phyloP scores from a whole-genome alignment of 2,113 vertebrate species.

The Hypomesus transpacificus region DNA sequence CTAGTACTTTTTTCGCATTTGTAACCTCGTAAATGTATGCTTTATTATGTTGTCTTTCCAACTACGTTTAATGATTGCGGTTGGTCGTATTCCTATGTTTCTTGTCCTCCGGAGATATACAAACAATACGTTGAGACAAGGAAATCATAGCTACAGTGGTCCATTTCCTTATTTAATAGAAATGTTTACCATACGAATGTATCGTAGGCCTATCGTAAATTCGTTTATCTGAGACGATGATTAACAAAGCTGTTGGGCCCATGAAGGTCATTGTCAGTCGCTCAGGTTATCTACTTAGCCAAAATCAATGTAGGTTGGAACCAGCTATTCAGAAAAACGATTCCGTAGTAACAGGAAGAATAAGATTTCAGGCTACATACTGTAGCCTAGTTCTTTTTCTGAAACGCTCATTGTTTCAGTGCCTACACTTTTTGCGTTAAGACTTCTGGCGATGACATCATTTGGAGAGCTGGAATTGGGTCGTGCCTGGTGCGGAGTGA shows the following conservation, averaged over 20 bases:
- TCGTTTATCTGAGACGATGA: background rate
- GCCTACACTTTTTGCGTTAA: slow-evolving; percentile 25
- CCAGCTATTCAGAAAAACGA: no score
- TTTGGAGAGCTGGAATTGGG: slow-evolving; percentile 7
- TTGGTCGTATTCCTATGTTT: slow-evolving; percentile 58
- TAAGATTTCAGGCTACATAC: no score
- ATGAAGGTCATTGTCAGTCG: slow-evolving; percentile 40
- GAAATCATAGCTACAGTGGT: no score
- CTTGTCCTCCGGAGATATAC: slow-evolving; percentile 19
- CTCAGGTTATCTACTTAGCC: background rate
- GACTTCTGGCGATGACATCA: slow-evolving; percentile 38
- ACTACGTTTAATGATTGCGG: slow-evolving; percentile 49
- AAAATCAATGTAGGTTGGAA: slow-evolving; percentile 3
- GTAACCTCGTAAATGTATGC: background rate
- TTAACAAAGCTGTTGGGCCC: slow-evolving; percentile 7
- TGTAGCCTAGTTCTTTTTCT: background rate
- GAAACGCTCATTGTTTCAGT: slow-evolving; percentile 6
- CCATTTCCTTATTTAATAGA: no score
- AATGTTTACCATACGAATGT: no score
- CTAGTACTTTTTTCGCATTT: background rate
- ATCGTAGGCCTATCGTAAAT: no score
- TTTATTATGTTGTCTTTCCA: slow-evolving; percentile 38
- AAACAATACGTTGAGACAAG: background rate
- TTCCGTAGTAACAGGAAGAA: no score
- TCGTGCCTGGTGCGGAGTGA: slow-evolving; percentile 9